These are phyloP conservation scores for Drosophila ananassae DNA, from an alignment of 1,140 invertebrate species.

Conservation along the genomic window DNA sequence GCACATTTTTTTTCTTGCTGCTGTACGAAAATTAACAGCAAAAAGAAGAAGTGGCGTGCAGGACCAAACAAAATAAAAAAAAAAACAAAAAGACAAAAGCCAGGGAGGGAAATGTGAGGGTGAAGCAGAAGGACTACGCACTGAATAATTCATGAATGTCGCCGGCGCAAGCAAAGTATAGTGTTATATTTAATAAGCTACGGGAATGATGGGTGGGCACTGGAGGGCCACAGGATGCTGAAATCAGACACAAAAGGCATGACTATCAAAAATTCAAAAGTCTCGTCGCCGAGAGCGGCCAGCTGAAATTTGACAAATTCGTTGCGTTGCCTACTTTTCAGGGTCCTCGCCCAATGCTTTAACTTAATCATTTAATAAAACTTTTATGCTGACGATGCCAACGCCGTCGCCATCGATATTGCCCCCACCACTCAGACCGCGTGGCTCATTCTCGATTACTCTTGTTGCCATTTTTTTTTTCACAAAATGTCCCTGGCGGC, in stretches of 20 bases:
- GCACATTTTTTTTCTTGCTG: slow-evolving; percentile 47
- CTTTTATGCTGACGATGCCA: slow-evolving; percentile 72
- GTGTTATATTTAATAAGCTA: slow-evolving; percentile 79
- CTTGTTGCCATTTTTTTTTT: slow-evolving; percentile 48
- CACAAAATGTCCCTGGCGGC: slow-evolving; percentile 30
- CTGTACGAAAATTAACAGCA: slow-evolving; percentile 67
- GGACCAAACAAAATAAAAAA: slow-evolving; percentile 5
- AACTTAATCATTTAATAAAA: slow-evolving; percentile 82
- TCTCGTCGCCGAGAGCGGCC: slow-evolving; percentile 24
- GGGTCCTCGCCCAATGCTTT: slow-evolving; percentile 52
- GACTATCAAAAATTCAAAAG: slow-evolving; percentile 79
- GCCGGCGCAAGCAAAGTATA: slow-evolving; percentile 48
- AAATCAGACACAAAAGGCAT: slow-evolving; percentile 64
- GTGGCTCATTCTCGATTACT: slow-evolving; percentile 53
- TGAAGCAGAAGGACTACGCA: slow-evolving; percentile 65
- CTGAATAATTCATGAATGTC: slow-evolving; percentile 79
- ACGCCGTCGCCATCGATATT: slow-evolving; percentile 37
- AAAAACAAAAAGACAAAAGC: slow-evolving; percentile 32
- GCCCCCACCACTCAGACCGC: slow-evolving; percentile 4
- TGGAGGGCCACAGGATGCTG: background rate
- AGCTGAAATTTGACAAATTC: slow-evolving; percentile 70
- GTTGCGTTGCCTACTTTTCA: slow-evolving; percentile 63
- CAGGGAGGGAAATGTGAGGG: slow-evolving; percentile 42
- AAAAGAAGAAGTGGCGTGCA: slow-evolving; percentile 5
- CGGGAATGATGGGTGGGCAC: slow-evolving; percentile 3